phyloP scores from a whole-genome alignment of 2,888 invertebrate genomes.

The Anaspis maculata region DNA sequence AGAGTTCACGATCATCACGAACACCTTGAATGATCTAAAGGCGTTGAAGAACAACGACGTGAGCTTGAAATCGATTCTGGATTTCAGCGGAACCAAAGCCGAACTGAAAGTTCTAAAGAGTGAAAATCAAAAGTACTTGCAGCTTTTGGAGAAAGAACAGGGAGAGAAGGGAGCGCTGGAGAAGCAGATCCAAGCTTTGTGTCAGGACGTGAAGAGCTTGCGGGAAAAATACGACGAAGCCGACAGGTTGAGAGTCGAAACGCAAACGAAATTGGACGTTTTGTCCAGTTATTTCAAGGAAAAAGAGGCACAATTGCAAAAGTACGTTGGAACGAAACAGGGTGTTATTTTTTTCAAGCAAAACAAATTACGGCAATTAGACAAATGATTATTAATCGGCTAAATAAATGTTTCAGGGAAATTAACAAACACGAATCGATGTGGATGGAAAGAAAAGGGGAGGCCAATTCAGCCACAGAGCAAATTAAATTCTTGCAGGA shows the following conservation, averaged over 20 bases:
- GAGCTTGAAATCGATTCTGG: constrained; percentile 38
- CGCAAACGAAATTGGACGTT: constrained; percentile 75
- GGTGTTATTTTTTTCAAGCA: constrained; percentile 1
- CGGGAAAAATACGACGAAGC: constrained; percentile 54
- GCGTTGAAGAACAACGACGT: constrained; percentile 36
- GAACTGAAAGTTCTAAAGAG: constrained; percentile 48
- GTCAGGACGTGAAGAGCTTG: constrained; percentile 47
- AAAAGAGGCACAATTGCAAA: constrained; percentile 77
- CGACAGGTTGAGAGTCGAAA: constrained; percentile 66
- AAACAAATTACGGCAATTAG: no score
- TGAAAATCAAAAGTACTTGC: constrained; percentile 45
- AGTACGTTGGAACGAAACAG: constrained; percentile 54
- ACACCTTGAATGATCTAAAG: constrained; percentile 42
- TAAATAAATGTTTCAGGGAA: constrained; percentile 66
- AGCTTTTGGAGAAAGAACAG: constrained; percentile 42
- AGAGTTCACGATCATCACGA: constrained; percentile 43
- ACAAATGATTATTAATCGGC: no score
- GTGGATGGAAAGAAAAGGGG: constrained; percentile 73
- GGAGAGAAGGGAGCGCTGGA: constrained; percentile 42
- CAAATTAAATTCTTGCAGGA: constrained; percentile 68
- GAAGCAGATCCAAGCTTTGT: constrained; percentile 39
- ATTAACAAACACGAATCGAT: constrained; percentile 64
- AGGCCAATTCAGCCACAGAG: constrained; percentile 71
- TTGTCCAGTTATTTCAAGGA: constrained; percentile 86
- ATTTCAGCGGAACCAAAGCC: constrained; percentile 50